These are phyloP conservation scores for Cephus nigrinus DNA, from an alignment of 2,888 invertebrate genomes.

Conservation along the genomic window DNA sequence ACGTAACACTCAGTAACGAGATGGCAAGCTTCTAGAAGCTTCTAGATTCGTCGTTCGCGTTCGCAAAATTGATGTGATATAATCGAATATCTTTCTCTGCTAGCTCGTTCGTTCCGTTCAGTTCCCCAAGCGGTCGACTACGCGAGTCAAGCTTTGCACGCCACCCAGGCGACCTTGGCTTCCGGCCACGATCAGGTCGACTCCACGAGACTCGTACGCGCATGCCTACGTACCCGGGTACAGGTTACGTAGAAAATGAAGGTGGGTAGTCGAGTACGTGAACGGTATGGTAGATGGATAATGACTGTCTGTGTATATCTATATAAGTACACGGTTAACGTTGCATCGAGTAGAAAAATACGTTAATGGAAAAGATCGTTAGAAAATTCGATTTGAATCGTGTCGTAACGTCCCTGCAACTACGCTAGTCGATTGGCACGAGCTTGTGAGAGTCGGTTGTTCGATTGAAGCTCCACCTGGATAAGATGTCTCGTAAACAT, in stretches of 20 bases:
- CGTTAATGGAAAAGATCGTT: not conserved
- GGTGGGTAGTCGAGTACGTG: not conserved
- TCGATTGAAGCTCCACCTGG: not conserved
- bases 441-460: not conserved
- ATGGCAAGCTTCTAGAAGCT: not conserved
- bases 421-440: not conserved
- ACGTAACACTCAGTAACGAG: not conserved
- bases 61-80: not conserved
- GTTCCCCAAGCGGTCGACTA: not conserved
- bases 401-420: not conserved
- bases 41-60: not conserved
- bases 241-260: not conserved
- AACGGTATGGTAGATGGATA: not conserved
- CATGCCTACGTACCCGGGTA: not conserved
- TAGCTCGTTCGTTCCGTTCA: not conserved
- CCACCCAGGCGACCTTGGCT: slow-evolving; percentile 2
- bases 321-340: not conserved
- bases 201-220: slow-evolving; percentile 2
- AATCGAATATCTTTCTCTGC: not conserved
- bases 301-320: not conserved
- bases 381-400: not conserved
- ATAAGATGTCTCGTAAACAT: not conserved
- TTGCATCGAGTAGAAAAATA: not conserved
- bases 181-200: slow-evolving; percentile 3
- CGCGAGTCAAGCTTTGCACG: not conserved